Evolutionary conservation across 2,888 invertebrate genomes (phyloP).

Genomic region (Callosobruchus maculatus): DNA sequence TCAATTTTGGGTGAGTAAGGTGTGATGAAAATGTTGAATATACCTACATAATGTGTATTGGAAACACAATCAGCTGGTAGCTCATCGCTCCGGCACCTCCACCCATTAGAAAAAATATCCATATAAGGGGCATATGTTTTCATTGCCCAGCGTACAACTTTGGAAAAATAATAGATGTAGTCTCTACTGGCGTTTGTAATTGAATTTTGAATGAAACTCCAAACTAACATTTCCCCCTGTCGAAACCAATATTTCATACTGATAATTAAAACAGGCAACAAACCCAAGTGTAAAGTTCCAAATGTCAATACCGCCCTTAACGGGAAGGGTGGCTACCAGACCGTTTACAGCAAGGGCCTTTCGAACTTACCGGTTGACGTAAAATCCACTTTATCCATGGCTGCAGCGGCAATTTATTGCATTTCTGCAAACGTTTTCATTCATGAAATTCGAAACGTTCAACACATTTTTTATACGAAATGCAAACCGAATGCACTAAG

Average conservation of each 20-base stretch:
- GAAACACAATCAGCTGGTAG: not conserved
- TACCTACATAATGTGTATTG: no score
- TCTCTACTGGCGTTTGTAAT: not conserved
- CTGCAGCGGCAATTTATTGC: conserved; percentile 25
- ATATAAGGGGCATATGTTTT: not conserved
- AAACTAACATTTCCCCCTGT: conserved; percentile 7
- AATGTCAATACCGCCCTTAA: conserved; percentile 43
- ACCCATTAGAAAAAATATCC: not conserved
- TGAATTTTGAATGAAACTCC: not conserved
- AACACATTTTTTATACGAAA: not conserved
- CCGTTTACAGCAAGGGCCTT: not conserved
- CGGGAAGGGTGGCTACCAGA: conserved; percentile 29
- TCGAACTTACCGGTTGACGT: conserved; percentile 39
- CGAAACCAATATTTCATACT: conserved; percentile 2
- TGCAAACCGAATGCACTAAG: not conserved
- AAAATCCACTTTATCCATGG: conserved; percentile 43
- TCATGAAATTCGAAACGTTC: conserved; percentile 32
- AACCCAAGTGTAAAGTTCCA: conserved; percentile 11
- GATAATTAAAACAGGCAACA: conserved; percentile 6
- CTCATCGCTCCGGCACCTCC: not conserved
- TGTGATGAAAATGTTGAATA: no score
- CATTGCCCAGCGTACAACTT: not conserved
- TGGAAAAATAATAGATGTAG: not conserved
- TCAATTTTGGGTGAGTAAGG: no score
- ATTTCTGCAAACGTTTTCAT: conserved; percentile 38